Percentiles rank a stretch among this genome's conserved stretches.
Conservation (phyloP, 1,140 invertebrate species). For the Mya arenaria region DNA sequence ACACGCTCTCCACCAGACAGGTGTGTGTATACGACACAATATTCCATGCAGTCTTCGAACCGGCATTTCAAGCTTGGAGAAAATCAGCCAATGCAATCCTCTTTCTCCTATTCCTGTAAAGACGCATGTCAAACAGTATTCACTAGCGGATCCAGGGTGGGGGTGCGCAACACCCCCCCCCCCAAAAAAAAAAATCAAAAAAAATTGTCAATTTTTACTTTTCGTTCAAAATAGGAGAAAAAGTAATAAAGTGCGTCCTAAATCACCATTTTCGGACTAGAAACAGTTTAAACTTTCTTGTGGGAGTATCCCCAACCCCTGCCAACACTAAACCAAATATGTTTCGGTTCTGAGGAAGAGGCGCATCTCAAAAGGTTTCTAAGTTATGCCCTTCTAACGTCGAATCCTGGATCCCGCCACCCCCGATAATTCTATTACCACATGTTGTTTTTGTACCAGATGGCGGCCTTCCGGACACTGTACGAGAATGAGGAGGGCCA, state of each 20-base stretch:
- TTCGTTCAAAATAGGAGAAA: too few species aligned
- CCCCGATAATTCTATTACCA: neutral
- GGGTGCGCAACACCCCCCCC: too few species aligned
- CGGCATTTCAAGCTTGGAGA: too few species aligned
- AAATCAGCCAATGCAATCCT: neutral
- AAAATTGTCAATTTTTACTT: too few species aligned
- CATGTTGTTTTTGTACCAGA: constrained; percentile 30
- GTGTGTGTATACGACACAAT: constrained; percentile 52
- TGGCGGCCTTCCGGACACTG: constrained; percentile 47
- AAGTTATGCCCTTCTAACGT: neutral
- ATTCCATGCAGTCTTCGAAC: neutral
- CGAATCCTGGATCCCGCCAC: neutral
- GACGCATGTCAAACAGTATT: neutral
- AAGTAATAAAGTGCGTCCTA: too few species aligned
- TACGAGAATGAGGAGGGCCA: constrained; percentile 7
- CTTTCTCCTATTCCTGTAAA: neutral
- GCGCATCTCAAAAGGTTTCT: neutral
- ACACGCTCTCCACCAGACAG: constrained; percentile 87
- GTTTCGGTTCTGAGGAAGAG: neutral
- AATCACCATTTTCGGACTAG: neutral
- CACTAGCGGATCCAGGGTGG: neutral
- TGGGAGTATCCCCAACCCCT: neutral
- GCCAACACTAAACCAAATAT: neutral
- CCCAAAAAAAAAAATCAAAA: too few species aligned
- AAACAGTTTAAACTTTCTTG: neutral